Base-by-base conservation (phyloP, 2,888 invertebrate genomes). In the Eupithecia centaureata region DNA sequence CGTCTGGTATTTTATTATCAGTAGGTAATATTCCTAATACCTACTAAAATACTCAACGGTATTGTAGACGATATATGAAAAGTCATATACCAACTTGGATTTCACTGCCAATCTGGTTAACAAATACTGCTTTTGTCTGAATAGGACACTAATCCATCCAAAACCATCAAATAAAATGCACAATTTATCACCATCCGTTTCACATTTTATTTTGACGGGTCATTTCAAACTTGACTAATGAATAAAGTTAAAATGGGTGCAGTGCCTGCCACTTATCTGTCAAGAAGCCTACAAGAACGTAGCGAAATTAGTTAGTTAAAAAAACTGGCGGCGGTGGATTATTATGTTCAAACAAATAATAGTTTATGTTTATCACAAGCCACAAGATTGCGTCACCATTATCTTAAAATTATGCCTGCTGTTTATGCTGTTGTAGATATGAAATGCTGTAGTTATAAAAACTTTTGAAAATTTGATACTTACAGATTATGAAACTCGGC, bases 141-240 rank as follows among this genome's bases (percentile, higher is more conserved):
- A 15, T 5, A 13, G 5, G 38, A 2, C n/a, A 1, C 5, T 38
- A 18, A 8, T 1, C 7, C n/a, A 42, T 42, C 42, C 8, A 10
- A 18, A n/a, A 10, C 12, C 22, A 47, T 47, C 47, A 47, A 22
- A 38, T 47, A 47, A 47, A 47, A 47, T 47, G 18, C 47, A 18
- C 18, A 47, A 47, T 18, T 18, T 42, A 18, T 18, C 12, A 47
- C 42, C 7, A 54, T 54, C 27, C 27, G n/a, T n/a, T 28, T 28
- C 27, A 15, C 28, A 27, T 28, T n/a, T n/a, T 54, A n/a, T 54
- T 54, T 54, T 28, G 54, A 54, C 54, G 27, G 28, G 7, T 54
- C 28, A 54, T 58, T 58, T 58, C 22, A 58, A 58, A 58, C n/a
- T 33, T 58, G 30, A 32, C 18, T 28, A 18, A 61, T 47, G 52